A percentile compares a stretch with the other conserved stretches of the same genome.
phyloP scores from a whole-genome alignment of 2,797 vertebrate species.

The Acrossocheilus wenchowensis region DNA sequence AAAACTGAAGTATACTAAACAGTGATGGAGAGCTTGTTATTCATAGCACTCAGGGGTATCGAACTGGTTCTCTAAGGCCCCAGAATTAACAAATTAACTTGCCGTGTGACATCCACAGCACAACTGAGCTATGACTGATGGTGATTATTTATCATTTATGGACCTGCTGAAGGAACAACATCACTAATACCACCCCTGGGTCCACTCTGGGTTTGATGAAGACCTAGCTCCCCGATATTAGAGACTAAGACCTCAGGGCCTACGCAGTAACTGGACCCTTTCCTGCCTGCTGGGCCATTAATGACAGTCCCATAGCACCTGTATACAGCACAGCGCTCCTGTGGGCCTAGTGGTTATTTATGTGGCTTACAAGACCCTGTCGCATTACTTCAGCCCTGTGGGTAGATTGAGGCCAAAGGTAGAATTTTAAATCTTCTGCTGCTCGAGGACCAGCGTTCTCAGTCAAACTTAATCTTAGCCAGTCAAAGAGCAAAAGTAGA shows the following conservation, averaged over 20 bases:
- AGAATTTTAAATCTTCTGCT: conserved; percentile 20
- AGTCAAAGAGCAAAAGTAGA: not conserved
- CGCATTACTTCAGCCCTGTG: conserved; percentile 58
- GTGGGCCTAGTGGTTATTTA: conserved; percentile 60
- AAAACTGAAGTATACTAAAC: conserved; percentile 10
- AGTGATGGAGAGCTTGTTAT: conserved; percentile 61
- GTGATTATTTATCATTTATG: conserved; percentile 78
- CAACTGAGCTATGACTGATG: conserved; percentile 69
- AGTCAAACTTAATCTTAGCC: conserved; percentile 1
- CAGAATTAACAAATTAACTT: conserved; percentile 65
- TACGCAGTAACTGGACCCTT: conserved; percentile 56
- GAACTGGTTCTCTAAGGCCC: conserved; percentile 60
- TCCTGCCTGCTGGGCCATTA: conserved; percentile 53
- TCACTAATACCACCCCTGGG: conserved; percentile 71
- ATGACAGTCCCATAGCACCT: conserved; percentile 61
- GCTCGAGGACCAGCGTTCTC: conserved; percentile 6
- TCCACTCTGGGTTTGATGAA: conserved; percentile 55
- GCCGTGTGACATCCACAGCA: conserved; percentile 59
- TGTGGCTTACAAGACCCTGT: conserved; percentile 57
- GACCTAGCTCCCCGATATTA: conserved; percentile 55
- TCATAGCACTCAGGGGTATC: conserved; percentile 63
- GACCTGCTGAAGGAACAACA: conserved; percentile 64
- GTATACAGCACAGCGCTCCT: conserved; percentile 50
- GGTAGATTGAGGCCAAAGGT: conserved; percentile 47
- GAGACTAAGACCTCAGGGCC: conserved; percentile 60